Evolutionary conservation across 2,113 vertebrate genomes (phyloP).

Genomic region (Tragelaphus scriptus): DNA sequence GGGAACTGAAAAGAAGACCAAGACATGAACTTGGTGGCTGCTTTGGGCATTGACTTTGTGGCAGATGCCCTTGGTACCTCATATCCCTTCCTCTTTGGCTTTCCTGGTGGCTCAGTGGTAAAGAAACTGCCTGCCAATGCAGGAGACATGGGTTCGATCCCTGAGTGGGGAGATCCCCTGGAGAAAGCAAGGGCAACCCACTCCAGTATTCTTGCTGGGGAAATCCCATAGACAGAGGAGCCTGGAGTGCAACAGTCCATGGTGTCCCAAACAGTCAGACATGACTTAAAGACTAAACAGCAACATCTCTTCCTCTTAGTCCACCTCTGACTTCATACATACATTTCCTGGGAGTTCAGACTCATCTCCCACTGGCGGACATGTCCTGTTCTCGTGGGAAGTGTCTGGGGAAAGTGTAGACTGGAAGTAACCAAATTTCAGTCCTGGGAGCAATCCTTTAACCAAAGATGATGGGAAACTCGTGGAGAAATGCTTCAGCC

Average conservation of each 20-base stretch:
- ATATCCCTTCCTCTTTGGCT: background rate
- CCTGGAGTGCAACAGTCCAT: background rate
- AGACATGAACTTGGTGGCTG: background rate
- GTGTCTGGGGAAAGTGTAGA: background rate
- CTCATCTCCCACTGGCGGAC: background rate
- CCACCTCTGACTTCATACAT: background rate
- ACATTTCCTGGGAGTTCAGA: background rate
- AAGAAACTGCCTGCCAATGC: background rate
- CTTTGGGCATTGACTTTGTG: background rate
- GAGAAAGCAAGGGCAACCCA: background rate
- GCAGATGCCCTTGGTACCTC: background rate
- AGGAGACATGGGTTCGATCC: fast-evolving
- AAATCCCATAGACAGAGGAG: background rate
- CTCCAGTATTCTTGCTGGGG: background rate
- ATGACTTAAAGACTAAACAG: background rate
- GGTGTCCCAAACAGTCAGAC: background rate
- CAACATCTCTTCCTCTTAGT: background rate
- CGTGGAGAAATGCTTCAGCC: background rate
- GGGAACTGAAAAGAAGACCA: background rate
- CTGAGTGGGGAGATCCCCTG: background rate
- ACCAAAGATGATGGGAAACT: background rate
- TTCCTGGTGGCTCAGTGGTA: background rate
- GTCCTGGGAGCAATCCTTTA: background rate
- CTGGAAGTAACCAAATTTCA: background rate
- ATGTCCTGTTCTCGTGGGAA: background rate